Evolutionary conservation across 2,113 vertebrate genomes (phyloP), one percentile per base, ranked within the genome.

Genomic region (Turdus rufiventris): DNA sequence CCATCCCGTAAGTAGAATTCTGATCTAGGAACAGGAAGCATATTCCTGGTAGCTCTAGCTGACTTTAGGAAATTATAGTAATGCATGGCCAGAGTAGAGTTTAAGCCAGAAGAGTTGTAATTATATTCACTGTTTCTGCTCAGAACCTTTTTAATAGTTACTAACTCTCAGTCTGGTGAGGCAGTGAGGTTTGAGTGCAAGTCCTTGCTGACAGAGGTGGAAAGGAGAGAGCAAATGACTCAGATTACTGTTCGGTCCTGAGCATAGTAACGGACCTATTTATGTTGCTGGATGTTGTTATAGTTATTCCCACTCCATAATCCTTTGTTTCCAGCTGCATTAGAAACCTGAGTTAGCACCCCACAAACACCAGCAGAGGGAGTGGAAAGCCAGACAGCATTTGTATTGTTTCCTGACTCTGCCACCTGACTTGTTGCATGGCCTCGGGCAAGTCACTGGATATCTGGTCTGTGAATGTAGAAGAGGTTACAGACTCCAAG

Each of bases 1-100:
- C 98, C 10, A 98, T 98, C 74, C 98, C 88, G 99, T 99, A 97
- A 99, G 99, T 98, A 63, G 48, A 53, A 12, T 42, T 71, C 34
- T 14, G 33, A 4, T 14, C 42, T 74, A 19, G 23, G 48, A 74
- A 61, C 20, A 63, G 8, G 26, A 28, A 73, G 18, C 9, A 26
- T 8, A 36, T 13, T 14, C 18, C 6, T 2, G 10, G 50, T 42
- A 65, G 50, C 31, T 82, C 57, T 61, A 67, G 23, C 7, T 5
- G 12, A 29, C 28, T 78, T 83, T 25, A 72, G 8, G 8, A 33
- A 74, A 28, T 53, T 4, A 14, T 21, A 18, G 18, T 43, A 12
- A 13, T 38, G 29, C 14, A 8, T 34, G 7, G 12, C 9, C 16
- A 67, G 56, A 62, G 53, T 13, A 83, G 14, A 9, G 61, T 83